Conservation (phyloP, 2,113 vertebrate genomes). For the Myotis davidii region DNA sequence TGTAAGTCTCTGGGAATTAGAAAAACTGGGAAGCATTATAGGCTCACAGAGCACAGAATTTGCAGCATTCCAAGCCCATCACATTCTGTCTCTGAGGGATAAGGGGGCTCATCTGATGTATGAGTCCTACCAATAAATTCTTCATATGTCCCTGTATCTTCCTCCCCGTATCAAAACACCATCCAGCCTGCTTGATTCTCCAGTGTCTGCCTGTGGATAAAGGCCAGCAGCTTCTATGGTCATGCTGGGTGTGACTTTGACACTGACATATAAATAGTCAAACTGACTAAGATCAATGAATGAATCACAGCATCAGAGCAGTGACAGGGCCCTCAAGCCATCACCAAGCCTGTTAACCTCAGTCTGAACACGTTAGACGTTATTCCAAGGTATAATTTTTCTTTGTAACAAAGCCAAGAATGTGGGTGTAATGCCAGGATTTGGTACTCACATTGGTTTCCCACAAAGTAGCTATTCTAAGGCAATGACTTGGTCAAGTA, state of each 20-base stretch:
- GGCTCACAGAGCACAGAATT: background rate
- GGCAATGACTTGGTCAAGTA: background rate
- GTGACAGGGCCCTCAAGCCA: background rate
- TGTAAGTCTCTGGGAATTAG: background rate
- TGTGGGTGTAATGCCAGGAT: constrained; percentile 6
- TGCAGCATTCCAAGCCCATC: background rate
- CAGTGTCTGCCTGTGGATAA: background rate
- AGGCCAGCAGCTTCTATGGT: background rate
- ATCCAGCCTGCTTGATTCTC: background rate
- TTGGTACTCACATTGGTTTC: background rate
- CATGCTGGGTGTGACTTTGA: background rate
- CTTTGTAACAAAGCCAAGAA: constrained; percentile 51
- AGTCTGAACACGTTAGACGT: constrained; percentile 11
- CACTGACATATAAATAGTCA: background rate
- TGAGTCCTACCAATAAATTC: background rate
- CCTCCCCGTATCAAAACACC: background rate
- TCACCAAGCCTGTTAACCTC: constrained; percentile 40
- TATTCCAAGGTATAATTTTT: background rate
- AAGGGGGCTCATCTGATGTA: background rate
- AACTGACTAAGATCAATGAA: constrained; percentile 7
- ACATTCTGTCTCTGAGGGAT: background rate
- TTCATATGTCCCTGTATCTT: background rate
- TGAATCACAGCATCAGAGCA: constrained; percentile 51
- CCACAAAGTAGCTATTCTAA: background rate
- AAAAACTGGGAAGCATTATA: background rate